Evolutionary conservation across 2,113 vertebrate genomes (phyloP).

Genomic region (Lophura nycthemera): DNA sequence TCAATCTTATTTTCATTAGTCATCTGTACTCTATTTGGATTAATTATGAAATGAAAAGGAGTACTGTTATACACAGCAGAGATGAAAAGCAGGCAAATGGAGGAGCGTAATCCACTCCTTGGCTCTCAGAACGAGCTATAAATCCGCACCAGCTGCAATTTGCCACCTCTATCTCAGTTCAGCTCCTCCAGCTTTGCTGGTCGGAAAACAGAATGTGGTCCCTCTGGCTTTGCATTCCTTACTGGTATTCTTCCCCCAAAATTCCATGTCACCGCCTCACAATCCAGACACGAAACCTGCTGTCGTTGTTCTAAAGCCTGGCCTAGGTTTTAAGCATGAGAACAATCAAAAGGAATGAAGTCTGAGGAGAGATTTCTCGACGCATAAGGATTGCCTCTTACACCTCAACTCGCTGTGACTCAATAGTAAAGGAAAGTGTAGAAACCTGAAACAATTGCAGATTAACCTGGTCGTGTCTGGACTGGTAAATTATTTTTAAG

Average conservation of each 20-base stretch:
- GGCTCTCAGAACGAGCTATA: neutral
- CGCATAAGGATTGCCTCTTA: neutral
- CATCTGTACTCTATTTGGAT: constrained; percentile 8
- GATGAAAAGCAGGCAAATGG: constrained; percentile 31
- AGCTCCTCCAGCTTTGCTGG: neutral
- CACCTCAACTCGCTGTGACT: neutral
- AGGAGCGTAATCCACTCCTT: neutral
- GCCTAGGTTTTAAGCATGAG: neutral
- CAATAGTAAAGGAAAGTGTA: neutral
- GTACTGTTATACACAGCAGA: neutral
- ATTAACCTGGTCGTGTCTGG: neutral
- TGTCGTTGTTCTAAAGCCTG: neutral
- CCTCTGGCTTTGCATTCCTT: neutral
- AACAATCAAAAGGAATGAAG: neutral
- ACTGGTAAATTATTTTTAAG: neutral
- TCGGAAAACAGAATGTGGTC: neutral
- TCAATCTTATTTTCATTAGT: constrained; percentile 14
- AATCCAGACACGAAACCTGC: neutral
- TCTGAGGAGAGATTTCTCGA: neutral
- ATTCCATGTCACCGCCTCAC: neutral
- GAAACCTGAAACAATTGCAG: neutral
- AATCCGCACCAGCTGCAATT: neutral
- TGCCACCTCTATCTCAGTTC: neutral
- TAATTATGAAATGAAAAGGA: constrained; percentile 58
- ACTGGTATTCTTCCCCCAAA: neutral